Evolutionary conservation across 1,140 invertebrate genomes (phyloP), one percentile per base, ranked within the genome.

Genomic region (Myzus persicae): DNA sequence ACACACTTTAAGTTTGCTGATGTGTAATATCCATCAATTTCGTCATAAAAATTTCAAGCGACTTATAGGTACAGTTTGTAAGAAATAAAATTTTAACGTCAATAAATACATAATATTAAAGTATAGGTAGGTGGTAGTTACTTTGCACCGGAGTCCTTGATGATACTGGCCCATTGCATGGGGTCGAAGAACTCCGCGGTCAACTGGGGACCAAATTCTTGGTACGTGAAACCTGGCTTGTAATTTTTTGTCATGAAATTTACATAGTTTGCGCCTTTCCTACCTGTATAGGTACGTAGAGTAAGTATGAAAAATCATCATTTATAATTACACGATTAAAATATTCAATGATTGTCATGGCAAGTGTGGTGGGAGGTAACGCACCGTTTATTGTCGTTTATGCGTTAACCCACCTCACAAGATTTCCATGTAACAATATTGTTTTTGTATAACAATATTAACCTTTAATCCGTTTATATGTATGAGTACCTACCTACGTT

Each of bases 151-250:
- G 98, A 96, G 94, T 96, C 96, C 93, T 96, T 94, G 94, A 98
- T 97, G 26, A 98, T 95, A 93, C 97, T 95, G 26, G 97, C 97
- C 98, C 98, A 98, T 94, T 97, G 94, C 4, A 96, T 95, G 5
- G 98, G 96, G 95, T 98, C 96, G 94, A 97, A 98, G 94, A 98
- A 97, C 95, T 98, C 97, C 8, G 97, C 97, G 40, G 96, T 98
- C 94, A 98, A 98, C 93, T 97, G 96, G 82, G 95, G 95, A 2
- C 97, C 98, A 95, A 99, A 99, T 91, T 98, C 97, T 94, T 98
- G 97, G 95, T 99, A 99, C 3, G 97, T 96, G 94, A 98, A 98
- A 91, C 96, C 96, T n/a, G 97, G 97, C 76, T 96, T 96, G 94
- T 97, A 98, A 94, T 97, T 97, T 85, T 96, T 95, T 87, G 96